Evolutionary conservation across 2,113 vertebrate species (phyloP).

Genomic region (Ginglymostoma cirratum): DNA sequence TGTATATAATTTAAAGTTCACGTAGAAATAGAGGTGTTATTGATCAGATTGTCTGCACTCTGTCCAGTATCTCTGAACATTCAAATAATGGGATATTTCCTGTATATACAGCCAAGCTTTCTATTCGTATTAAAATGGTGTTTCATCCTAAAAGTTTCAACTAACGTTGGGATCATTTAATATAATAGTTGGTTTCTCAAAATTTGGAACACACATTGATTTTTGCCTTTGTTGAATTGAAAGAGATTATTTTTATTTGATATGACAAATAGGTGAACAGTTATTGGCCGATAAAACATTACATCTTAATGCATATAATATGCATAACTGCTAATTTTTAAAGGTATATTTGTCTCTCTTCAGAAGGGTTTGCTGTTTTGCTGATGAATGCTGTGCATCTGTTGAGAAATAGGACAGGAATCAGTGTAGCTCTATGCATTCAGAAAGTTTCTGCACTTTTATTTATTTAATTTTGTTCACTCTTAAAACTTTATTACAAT

Average conservation of each 20-base stretch:
- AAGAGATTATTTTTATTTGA: not conserved
- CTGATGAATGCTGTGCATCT: not conserved
- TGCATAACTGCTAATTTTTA: not conserved
- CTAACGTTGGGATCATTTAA: constrained; percentile 51
- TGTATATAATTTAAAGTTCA: constrained; percentile 63
- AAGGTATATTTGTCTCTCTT: not conserved
- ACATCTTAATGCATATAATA: not conserved
- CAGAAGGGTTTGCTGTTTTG: not conserved
- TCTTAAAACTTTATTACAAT: not conserved
- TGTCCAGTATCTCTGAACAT: constrained; percentile 58
- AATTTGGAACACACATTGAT: not conserved
- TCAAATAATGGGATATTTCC: constrained; percentile 54
- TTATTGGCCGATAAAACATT: not conserved
- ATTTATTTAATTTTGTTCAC: not conserved
- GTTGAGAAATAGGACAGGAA: not conserved
- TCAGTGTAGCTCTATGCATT: not conserved
- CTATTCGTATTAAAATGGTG: constrained; percentile 61
- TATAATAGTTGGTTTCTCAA: constrained; percentile 40
- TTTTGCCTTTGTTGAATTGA: constrained; percentile 7
- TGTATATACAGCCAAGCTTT: constrained; percentile 64
- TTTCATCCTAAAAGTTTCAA: constrained; percentile 56
- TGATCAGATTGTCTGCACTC: constrained; percentile 56
- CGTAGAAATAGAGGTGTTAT: constrained; percentile 58
- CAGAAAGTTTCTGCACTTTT: not conserved
- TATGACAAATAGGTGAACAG: not conserved